Conservation (phyloP, 2,113 vertebrate genomes). For the Ochotona curzoniae region DNA sequence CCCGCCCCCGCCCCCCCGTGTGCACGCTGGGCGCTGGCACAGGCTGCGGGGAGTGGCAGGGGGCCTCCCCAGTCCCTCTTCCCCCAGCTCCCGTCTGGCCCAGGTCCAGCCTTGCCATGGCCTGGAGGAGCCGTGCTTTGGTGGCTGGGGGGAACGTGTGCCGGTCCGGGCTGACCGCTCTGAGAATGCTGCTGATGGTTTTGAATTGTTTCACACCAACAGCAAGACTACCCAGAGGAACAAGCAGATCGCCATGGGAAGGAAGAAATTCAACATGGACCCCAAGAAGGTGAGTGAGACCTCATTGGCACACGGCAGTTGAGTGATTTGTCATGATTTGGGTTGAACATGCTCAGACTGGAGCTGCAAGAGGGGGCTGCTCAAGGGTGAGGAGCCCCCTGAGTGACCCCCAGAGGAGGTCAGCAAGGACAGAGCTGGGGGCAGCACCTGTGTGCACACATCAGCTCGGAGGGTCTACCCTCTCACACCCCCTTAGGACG, state of each 20-base stretch:
- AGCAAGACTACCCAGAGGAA: slow-evolving; percentile 98
- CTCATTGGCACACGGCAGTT: background rate
- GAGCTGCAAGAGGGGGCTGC: background rate
- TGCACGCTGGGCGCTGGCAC: too few species aligned
- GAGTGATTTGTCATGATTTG: background rate
- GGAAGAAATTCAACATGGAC: slow-evolving; percentile 99
- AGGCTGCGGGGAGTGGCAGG: background rate
- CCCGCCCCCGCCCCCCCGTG: too few species aligned
- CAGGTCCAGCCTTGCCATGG: background rate
- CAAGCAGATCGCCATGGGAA: slow-evolving; percentile 98
- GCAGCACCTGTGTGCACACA: background rate
- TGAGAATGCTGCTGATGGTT: background rate
- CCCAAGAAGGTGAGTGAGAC: slow-evolving; percentile 93
- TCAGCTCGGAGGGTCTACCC: too few species aligned
- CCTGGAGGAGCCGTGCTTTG: background rate
- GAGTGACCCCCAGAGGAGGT: background rate
- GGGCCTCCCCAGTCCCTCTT: background rate
- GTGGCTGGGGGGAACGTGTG: too few species aligned
- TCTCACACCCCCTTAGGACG: too few species aligned
- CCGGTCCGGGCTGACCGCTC: too few species aligned
- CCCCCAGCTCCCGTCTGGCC: rapidly evolving
- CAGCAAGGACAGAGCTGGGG: too few species aligned
- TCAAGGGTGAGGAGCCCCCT: rapidly evolving
- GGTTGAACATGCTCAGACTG: background rate
- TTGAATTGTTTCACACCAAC: background rate